These are phyloP conservation scores for Artibeus jamaicensis DNA, from an alignment of 2,797 vertebrate genomes.

Conservation along the genomic window DNA sequence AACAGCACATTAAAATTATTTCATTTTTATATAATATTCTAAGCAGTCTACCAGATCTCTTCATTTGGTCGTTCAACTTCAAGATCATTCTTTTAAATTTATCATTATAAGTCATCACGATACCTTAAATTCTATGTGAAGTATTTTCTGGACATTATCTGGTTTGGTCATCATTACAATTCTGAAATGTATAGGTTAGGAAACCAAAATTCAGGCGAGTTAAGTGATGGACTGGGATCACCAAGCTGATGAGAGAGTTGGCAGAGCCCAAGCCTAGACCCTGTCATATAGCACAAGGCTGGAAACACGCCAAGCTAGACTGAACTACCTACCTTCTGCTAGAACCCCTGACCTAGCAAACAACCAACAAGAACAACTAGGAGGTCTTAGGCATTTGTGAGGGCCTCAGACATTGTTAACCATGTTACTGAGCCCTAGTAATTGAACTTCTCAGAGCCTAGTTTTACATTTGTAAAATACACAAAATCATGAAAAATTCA, in stretches of 20 bases:
- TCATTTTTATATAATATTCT: background rate
- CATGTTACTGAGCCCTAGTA: background rate
- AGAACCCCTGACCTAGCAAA: background rate
- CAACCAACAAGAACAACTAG: background rate
- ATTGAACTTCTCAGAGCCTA: background rate
- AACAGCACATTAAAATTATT: background rate
- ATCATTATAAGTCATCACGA: background rate
- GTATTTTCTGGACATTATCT: background rate
- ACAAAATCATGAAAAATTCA: background rate
- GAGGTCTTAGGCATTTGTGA: background rate
- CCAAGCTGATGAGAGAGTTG: background rate
- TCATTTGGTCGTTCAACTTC: constrained; percentile 17
- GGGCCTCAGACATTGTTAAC: background rate
- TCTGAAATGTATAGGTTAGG: background rate
- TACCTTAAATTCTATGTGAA: background rate
- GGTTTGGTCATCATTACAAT: background rate
- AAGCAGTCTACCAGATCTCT: background rate
- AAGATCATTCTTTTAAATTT: background rate
- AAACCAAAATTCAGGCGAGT: background rate
- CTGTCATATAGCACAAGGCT: background rate
- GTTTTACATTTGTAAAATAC: background rate
- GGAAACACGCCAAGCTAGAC: background rate
- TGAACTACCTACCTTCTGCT: background rate
- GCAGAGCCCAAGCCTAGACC: background rate
- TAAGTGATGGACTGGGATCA: background rate